Evolutionary conservation across 2,797 vertebrate species (phyloP).

Genomic region (Clarias fuscus): DNA sequence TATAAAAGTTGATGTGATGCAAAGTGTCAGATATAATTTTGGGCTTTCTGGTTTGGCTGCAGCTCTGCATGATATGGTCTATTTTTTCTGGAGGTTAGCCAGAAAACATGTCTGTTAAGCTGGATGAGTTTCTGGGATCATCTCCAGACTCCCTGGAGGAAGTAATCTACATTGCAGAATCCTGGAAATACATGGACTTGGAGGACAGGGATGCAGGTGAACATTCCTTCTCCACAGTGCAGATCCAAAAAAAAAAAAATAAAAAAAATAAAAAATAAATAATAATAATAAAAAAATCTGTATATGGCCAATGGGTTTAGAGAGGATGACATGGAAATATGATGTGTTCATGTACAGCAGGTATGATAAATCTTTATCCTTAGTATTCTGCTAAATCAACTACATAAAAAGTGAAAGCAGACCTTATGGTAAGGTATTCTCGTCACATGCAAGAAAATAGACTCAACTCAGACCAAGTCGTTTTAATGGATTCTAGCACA

Average conservation of each 20-base stretch:
- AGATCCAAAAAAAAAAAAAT: conserved; percentile 14
- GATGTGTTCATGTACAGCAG: conserved; percentile 34
- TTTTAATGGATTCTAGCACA: not conserved
- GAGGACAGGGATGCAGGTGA: conserved; percentile 48
- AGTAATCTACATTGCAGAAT: conserved; percentile 61
- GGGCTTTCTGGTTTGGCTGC: conserved; percentile 61
- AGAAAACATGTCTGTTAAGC: conserved; percentile 66
- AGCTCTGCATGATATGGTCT: conserved; percentile 67
- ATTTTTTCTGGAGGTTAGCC: conserved; percentile 70
- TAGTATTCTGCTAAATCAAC: not conserved
- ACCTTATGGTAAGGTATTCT: conserved; percentile 9
- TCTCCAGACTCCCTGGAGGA: conserved; percentile 68
- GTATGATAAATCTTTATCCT: not conserved
- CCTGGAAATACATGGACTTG: conserved; percentile 56
- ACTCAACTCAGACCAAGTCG: not conserved
- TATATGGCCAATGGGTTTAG: conserved; percentile 30
- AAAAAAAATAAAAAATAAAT: not conserved
- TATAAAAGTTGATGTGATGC: conserved; percentile 64
- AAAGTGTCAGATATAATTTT: conserved; percentile 73
- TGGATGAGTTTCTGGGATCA: conserved; percentile 72
- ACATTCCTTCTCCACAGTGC: conserved; percentile 40
- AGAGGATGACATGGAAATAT: conserved; percentile 31
- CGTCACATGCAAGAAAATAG: not conserved
- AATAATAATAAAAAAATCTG: not conserved
- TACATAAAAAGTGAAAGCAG: conserved; percentile 6